Evolutionary conservation across 2,113 vertebrate genomes (phyloP).

Genomic region (Alethe diademata): DNA sequence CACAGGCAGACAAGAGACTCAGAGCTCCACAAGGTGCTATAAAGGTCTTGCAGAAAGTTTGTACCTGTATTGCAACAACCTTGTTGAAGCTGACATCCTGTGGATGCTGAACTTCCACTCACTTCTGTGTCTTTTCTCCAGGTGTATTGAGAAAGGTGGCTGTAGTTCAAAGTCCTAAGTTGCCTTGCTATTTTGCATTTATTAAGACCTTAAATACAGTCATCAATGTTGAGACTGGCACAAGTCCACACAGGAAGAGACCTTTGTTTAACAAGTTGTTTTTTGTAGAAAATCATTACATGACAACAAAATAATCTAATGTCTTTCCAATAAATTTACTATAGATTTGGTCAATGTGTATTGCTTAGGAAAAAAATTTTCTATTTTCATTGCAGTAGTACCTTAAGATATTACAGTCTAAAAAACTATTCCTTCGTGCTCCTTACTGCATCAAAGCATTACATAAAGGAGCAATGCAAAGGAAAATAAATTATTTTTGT

Average conservation of each 20-base stretch:
- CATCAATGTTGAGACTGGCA: not conserved
- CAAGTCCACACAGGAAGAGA: not conserved
- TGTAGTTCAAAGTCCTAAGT: not conserved
- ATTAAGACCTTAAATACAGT: not conserved
- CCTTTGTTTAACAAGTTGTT: not conserved
- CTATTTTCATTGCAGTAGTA: not conserved
- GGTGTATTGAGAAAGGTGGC: not conserved
- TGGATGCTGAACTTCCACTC: not conserved
- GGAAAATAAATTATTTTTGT: not conserved
- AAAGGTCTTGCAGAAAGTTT: not conserved
- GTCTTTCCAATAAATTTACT: not conserved
- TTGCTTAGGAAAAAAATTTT: not conserved
- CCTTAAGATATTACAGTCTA: not conserved
- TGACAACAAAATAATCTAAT: not conserved
- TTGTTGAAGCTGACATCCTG: not conserved
- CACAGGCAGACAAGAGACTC: fast-evolving
- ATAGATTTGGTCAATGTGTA: not conserved
- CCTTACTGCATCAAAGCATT: not conserved
- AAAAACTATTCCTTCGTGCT: not conserved
- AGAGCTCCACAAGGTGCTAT: not conserved
- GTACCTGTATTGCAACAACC: not conserved
- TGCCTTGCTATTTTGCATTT: not conserved
- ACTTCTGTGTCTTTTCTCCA: not conserved
- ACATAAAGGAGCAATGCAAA: not conserved
- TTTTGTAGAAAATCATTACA: not conserved